Conservation (phyloP, 2,113 vertebrate species). For the Pedionomus torquatus region DNA sequence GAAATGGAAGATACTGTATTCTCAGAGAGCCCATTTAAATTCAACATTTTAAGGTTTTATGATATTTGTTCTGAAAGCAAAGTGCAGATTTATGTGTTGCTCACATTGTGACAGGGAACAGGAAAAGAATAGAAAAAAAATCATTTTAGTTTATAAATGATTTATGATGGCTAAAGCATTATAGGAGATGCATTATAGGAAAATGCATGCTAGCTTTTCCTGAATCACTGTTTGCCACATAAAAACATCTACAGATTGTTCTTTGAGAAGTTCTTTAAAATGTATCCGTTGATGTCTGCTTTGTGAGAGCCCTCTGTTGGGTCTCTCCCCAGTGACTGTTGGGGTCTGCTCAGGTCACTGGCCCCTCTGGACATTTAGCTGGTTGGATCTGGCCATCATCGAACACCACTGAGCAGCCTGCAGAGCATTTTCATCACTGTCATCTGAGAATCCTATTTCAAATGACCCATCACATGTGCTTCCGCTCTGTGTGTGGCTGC, state of each 20-base stretch:
- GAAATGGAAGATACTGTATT: background rate
- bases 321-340: background rate
- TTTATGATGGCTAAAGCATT: background rate
- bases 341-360: background rate
- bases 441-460: background rate
- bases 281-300: background rate
- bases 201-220: background rate
- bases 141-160: conserved; percentile 21
- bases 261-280: background rate
- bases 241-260: background rate
- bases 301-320: background rate
- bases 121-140: background rate
- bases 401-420: background rate
- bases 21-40: conserved; percentile 5
- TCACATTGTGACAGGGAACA: background rate
- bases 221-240: background rate
- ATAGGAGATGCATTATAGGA: background rate
- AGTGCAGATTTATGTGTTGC: conserved; percentile 4
- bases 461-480: background rate
- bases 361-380: background rate
- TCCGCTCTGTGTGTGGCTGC: background rate
- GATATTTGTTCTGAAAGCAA: conserved; percentile 32
- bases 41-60: background rate
- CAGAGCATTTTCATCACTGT: background rate
- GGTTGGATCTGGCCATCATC: background rate